These are phyloP conservation scores for Dichetophora obliterata DNA, from an alignment of 2,888 invertebrate species.

Conservation along the genomic window DNA sequence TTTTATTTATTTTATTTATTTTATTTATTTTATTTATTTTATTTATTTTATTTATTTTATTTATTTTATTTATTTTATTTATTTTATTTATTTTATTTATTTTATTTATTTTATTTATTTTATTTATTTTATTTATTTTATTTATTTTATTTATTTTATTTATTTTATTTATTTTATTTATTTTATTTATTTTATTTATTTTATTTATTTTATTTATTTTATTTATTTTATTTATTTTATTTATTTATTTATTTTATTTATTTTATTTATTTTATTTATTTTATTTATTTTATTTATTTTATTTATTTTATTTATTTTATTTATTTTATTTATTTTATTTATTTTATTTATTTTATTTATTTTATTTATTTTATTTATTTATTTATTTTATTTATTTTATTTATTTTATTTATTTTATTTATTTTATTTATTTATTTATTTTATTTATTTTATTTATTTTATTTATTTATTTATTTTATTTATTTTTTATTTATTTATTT, in stretches of 20 bases:
- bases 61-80: background rate
- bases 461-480: background rate
- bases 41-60: background rate
- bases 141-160: background rate
- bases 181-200: background rate
- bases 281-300: background rate
- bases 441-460: background rate
- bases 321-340: background rate
- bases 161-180: background rate
- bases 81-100: background rate
- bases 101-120: background rate
- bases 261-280: background rate
- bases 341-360: background rate
- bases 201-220: background rate
- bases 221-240: background rate
- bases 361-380: background rate
- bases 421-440: background rate
- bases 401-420: background rate
- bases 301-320: background rate
- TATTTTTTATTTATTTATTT: background rate
- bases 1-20: background rate
- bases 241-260: background rate
- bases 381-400: background rate
- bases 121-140: background rate
- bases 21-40: background rate